Evolutionary conservation across 2,113 vertebrate species (phyloP).

Genomic region (Barnardius zonarius): DNA sequence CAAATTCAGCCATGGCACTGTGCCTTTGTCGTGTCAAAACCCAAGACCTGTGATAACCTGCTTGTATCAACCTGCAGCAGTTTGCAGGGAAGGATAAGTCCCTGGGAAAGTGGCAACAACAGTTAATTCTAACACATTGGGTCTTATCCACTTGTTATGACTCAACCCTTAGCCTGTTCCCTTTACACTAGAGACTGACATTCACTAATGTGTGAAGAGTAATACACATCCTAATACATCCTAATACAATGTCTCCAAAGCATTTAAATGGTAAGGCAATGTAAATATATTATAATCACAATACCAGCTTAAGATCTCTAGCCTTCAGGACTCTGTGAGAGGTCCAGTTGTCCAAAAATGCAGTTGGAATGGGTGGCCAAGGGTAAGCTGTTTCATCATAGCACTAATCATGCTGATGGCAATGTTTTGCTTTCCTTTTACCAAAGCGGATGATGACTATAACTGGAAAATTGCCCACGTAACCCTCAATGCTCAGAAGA

Average conservation of each 20-base stretch:
- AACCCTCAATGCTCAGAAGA: conserved; percentile 75
- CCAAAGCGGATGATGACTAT: conserved; percentile 75
- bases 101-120: not conserved
- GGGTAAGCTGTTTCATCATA: not conserved
- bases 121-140: not conserved
- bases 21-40: not conserved
- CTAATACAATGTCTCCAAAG: not conserved
- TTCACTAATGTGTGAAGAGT: not conserved
- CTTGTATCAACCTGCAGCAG: not conserved
- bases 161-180: not conserved
- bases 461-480: conserved; percentile 88
- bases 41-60: not conserved
- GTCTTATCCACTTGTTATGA: not conserved
- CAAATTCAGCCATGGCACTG: not conserved
- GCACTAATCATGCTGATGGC: not conserved
- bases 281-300: not conserved
- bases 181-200: not conserved
- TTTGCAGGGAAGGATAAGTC: not conserved
- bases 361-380: not conserved
- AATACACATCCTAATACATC: too few relatives aligned
- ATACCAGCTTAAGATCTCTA: not conserved
- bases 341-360: not conserved
- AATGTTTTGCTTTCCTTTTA: not conserved
- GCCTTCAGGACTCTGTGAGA: not conserved
- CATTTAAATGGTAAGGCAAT: not conserved